phyloP scores from a whole-genome alignment of 2,113 vertebrate genomes.

The Daubentonia madagascariensis region DNA sequence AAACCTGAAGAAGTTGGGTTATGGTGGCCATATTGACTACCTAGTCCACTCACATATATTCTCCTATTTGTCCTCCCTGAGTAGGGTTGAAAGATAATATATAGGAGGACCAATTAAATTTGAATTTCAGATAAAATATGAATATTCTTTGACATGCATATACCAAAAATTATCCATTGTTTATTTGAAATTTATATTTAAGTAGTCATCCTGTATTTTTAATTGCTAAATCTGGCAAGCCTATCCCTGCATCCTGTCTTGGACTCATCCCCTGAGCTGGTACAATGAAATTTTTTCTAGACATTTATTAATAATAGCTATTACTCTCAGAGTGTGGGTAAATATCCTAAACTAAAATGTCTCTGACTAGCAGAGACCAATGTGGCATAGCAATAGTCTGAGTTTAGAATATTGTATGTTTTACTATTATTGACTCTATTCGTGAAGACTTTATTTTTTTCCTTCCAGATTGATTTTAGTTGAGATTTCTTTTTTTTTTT shows the following conservation, averaged over 20 bases:
- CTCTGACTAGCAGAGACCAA: not conserved
- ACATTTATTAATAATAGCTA: not conserved
- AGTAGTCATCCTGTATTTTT: not conserved
- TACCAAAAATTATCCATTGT: not conserved
- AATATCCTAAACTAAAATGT: slow-evolving; percentile 6
- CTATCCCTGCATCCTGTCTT: not conserved
- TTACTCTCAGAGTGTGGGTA: not conserved
- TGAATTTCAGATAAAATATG: not conserved
- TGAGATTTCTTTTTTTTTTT: not conserved
- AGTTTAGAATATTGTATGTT: not conserved
- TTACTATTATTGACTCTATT: not conserved
- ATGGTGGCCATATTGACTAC: not conserved
- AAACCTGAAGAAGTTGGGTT: not conserved
- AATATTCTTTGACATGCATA: not conserved
- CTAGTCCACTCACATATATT: not conserved
- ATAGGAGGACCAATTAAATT: not conserved
- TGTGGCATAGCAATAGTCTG: not conserved
- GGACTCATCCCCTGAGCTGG: not conserved
- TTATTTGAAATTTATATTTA: not conserved
- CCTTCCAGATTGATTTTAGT: not conserved
- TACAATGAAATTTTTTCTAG: not conserved
- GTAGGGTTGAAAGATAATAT: not conserved
- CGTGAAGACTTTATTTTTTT: slow-evolving; percentile 8
- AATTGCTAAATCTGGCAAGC: not conserved
- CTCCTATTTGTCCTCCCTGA: not conserved